Base-by-base conservation (phyloP, 2,797 vertebrate species). In the Antrozous pallidus region DNA sequence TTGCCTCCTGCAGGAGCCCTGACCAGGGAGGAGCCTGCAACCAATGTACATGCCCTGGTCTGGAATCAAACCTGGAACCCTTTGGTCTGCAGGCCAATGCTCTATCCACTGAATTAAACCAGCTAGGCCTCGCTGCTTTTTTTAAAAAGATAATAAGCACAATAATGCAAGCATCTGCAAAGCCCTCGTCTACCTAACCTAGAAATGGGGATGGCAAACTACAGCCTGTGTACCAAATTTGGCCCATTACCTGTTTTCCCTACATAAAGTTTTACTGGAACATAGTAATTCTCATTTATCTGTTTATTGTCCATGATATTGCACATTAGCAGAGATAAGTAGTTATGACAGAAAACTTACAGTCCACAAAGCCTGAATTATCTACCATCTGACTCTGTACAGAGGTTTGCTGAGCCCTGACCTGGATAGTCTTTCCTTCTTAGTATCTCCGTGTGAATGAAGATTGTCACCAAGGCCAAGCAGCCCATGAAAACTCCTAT, bases 181-280 rank as follows among this genome's bases (percentile, higher is more conserved):
- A 36, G 12, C 11, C 24, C 31, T 63, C 40, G 1, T 18, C 49
- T 1, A 9, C 31, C 63, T 56, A 80, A 80, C 51, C 36, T 56
- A 78, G 78, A 75, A 87, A 36, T 77, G 42, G 8, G 77, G 13
- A 63, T 83, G 22, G 13, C 67, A 73, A 79, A 56, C 9, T 56
- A 18, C 13, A 3, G 18, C 5, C 26, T 49, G 6, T 33, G 7
- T 7, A 31, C 7, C 18, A 63, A 61, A 70, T 78, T 18, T 71
- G 47, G 2, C 6, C 67, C 8, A 1, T 16, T 36, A 20, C 11
- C 33, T 83, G 10, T 33, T 61, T 17, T 79, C 71, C 84, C 83
- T 70, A 45, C 65, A 58, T 94, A 85, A 65, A 91, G 24, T 69
- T 93, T 95, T 83, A 69, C 45, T 91, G 36, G 33, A 87, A 96